Evolutionary conservation across 2,113 vertebrate genomes (phyloP).

Genomic region (Bambusicola thoracicus): DNA sequence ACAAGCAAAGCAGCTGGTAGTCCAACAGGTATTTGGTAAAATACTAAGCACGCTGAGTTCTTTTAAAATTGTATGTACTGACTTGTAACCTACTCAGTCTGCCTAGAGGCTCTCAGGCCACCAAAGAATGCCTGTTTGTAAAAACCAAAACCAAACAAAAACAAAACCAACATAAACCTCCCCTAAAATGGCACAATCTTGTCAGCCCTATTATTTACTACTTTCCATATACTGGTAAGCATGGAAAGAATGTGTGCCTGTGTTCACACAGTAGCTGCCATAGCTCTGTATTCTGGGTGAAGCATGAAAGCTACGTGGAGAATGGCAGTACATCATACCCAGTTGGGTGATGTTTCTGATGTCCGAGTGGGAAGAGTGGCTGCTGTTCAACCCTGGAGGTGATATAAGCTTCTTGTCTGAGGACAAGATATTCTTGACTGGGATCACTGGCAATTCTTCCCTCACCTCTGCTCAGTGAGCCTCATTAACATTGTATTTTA

Average conservation of each 20-base stretch:
- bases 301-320: not conserved
- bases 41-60: not conserved
- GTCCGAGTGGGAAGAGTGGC: not conserved
- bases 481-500: not conserved
- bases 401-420: not conserved
- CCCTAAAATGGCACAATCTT: not conserved
- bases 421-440: not conserved
- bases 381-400: not conserved
- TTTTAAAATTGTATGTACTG: not conserved
- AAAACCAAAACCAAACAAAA: not conserved
- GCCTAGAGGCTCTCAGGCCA: not conserved
- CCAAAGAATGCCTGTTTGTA: not conserved
- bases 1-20: not conserved
- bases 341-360: accelerated
- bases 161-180: not conserved
- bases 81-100: not conserved
- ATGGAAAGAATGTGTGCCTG: not conserved
- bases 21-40: not conserved
- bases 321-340: not conserved
- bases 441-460: not conserved
- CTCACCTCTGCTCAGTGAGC: not conserved
- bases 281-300: not conserved
- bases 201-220: not conserved
- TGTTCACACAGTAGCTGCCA: not conserved
- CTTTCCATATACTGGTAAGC: not conserved